Evolutionary conservation across 1,140 invertebrate species (phyloP), one percentile per base, ranked within the genome.

Genomic region (Drosophila ohnishii): DNA sequence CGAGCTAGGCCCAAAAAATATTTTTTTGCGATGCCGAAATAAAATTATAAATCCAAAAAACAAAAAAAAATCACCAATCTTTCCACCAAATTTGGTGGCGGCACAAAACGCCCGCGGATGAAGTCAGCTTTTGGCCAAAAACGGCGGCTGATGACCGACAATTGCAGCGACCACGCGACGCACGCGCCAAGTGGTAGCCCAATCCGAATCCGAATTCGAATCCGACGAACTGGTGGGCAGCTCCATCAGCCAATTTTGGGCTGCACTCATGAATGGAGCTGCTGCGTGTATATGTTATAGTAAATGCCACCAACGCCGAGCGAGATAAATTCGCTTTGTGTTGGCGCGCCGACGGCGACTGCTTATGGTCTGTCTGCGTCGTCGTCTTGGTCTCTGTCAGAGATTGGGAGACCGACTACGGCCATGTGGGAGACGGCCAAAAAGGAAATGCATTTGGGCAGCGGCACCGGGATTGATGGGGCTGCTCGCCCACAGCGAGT

Each of bases 381-480:
- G 44, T 47, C 28, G 25, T 45, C 28, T 30, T 28, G 14, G 50
- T 35, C 51, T 55, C 51, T 25, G 51, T 37, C 51, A n/a, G 51
- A 37, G 51, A 55, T 53, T 37, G 51, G 51, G 58, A 48, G 44
- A 34, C 61, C 60, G 48, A 30, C 30, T 55, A 60, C 16, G 47
- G 82, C 65, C 81, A 86, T 88, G 83, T 86, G 83, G 83, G 83
- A 86, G 83, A 78, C 62, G 81, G 84, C 84, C 74, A 88, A 88
- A 88, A 88, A 88, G 84, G 84, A 88, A 88, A 88, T 88, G 84
- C 85, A 89, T 77, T 84, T 75, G 76, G 66, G 84, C 79, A 88
- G 78, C 75, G 60, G 83, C 66, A 72, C 65, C 58, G 40, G 57
- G 64, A 75, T 74, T 80, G 79, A 71, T 71, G 64, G 66, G 66